Percentiles rank a stretch among this genome's conserved stretches.
phyloP scores from a whole-genome alignment of 2,797 vertebrate genomes.

The Emys orbicularis region DNA sequence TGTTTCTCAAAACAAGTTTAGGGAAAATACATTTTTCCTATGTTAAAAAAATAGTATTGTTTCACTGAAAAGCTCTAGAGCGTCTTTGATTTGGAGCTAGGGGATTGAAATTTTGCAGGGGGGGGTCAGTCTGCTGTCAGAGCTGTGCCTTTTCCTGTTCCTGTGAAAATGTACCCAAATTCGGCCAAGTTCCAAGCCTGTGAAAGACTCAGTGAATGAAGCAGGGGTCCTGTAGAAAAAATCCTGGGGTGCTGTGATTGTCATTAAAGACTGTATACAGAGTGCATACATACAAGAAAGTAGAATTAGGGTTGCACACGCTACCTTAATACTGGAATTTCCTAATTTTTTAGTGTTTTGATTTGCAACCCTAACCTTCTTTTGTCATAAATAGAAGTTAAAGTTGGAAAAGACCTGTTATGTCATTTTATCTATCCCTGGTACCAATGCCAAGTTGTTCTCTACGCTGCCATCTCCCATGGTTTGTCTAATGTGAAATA shows the following conservation, averaged over 20 bases:
- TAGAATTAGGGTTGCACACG: background rate
- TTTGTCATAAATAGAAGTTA: background rate
- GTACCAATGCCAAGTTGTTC: background rate
- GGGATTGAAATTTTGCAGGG: background rate
- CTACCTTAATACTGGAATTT: background rate
- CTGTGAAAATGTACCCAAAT: background rate
- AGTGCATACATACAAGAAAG: background rate
- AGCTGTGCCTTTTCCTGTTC: background rate
- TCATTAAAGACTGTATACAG: background rate
- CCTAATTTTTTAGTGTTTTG: background rate
- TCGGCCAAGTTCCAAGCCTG: background rate
- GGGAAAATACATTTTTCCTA: background rate
- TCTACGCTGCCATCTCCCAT: background rate
- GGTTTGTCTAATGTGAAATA: background rate
- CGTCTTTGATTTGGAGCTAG: background rate
- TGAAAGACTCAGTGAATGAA: background rate
- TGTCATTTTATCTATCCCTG: background rate
- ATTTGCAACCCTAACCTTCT: background rate
- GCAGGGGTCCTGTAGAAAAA: background rate
- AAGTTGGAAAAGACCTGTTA: background rate
- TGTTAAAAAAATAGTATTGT: background rate
- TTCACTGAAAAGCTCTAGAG: background rate
- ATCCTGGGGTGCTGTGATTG: background rate
- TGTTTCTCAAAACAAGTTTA: background rate
- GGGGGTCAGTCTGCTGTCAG: background rate